These are phyloP conservation scores for Hoplias malabaricus DNA, from an alignment of 2,113 vertebrate species.

Conservation along the genomic window DNA sequence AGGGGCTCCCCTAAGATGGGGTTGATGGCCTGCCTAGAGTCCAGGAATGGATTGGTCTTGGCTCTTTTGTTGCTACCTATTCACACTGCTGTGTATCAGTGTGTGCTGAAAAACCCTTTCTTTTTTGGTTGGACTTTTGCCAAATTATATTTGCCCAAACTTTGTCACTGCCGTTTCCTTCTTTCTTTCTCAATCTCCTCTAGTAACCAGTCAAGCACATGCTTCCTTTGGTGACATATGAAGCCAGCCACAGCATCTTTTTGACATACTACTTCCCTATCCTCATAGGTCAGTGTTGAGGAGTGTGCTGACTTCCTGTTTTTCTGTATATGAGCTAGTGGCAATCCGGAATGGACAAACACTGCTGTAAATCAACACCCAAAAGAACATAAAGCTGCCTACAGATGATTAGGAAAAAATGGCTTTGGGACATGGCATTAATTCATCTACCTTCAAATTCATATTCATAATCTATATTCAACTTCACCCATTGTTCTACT, in stretches of 20 bases:
- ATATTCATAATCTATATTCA: too few species aligned
- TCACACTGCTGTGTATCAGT: not conserved
- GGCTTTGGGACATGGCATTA: too few species aligned
- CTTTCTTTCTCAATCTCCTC: not conserved
- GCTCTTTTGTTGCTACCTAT: slow-evolving; percentile 1
- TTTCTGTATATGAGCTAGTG: too few species aligned
- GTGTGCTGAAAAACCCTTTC: not conserved
- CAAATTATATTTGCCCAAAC: not conserved
- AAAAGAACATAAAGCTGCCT: not conserved
- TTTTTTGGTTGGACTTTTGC: not conserved
- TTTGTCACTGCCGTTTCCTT: not conserved
- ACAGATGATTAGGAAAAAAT: not conserved
- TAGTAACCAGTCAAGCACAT: not conserved
- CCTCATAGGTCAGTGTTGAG: not conserved
- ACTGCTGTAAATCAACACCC: too few species aligned
- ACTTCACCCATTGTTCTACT: too few species aligned
- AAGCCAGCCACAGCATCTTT: not conserved
- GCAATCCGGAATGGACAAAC: too few species aligned
- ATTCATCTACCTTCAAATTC: too few species aligned
- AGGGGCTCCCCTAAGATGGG: slow-evolving; percentile 14
- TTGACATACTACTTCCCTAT: not conserved
- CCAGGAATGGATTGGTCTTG: not conserved
- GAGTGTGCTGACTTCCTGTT: not conserved
- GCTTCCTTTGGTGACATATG: not conserved
- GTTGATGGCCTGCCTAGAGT: slow-evolving; percentile 6